Evolutionary conservation across 1,140 invertebrate genomes (phyloP), one percentile per base, ranked within the genome.

Genomic region (Streblospio benedicti): DNA sequence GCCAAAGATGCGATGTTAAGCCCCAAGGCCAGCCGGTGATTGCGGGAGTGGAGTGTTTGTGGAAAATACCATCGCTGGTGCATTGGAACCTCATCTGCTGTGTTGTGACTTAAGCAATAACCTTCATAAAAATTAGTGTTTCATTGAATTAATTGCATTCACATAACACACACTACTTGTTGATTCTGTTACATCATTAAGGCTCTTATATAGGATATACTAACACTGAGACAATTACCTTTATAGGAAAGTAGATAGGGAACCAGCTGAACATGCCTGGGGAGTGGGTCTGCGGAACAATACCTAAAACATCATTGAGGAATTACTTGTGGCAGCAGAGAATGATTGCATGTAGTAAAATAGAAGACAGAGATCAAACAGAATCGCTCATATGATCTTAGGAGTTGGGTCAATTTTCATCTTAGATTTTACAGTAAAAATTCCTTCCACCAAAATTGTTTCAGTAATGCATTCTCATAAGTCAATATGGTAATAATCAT

Each of bases 261-360:
- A 97, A 98, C 95, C 95, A 98, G 65, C 91, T 93, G 66, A 94
- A 90, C 90, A 97, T 93, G 69, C 88, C 88, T 2, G 82, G 81
- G 33, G 91, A 92, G 72, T 94, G 88, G 4, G 88, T 91, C 18
- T 83, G 78, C 3, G 94, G 94, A 65, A 89, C 83, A 71, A 94
- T 98, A 72, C 79, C 79, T 79, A 53, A 20, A 63, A 55, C 32
- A 62, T n/a, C n/a, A n/a, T n/a, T 43, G 14, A 59, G 30, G 20
- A n/a, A n/a, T n/a, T n/a, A n/a, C n/a, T n/a, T n/a, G n/a, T n/a
- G n/a, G n/a, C n/a, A n/a, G n/a, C n/a, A n/a, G n/a, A n/a, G n/a
- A n/a, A n/a, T n/a, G n/a, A n/a, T n/a, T n/a, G n/a, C n/a, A n/a
- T n/a, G n/a, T n/a, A n/a, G n/a, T n/a, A n/a, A n/a, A n/a, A n/a